Base-by-base conservation (phyloP, 2,113 vertebrate species). In the Recurvirostra avosetta region DNA sequence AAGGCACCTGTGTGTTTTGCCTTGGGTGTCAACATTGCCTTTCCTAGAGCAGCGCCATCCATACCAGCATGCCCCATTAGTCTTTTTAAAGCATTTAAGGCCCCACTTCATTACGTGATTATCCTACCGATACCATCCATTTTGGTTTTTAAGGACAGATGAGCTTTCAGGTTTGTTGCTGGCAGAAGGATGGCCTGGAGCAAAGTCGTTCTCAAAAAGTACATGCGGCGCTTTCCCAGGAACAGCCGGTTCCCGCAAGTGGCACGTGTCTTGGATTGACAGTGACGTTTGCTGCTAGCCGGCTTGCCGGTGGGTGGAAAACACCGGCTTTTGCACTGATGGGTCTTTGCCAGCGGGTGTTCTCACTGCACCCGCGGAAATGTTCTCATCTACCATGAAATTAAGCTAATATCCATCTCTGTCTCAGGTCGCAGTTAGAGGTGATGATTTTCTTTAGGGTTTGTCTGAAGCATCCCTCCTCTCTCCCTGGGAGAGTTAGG, bases 181-280 rank as follows among this genome's bases (percentile, higher is more conserved):
- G 61, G 52, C 70, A 29, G 78, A 88, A 73, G 67, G 68, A 62
- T 58, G 56, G 67, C 92, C 88, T 81, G 65, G 66, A 92, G 88
- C 92, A 83, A 76, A 67, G 77, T 80, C 1, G 5, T 90, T 75
- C 76, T 88, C 56, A 34, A 26, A 15, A 93, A 30, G 41, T 66
- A 49, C 0, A 0, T 18, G 56, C 0, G 0, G 59, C 0, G 0
- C 70, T 52, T 90, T 18, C 79, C 80, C 0, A 3, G 86, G 82
- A 95, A 91, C 82, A 88, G 86, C 63, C 3, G 5, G 90, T 86
- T 91, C 83, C 84, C 0, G 0, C 0, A 0, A 53, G 45, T 3
- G 0, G 40, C 80, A 36, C 32, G 6, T 61, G 71, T 45, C 15
- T 2, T 8, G 78, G 81, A 49, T 29, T 70, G 89, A 25, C 2